Evolutionary conservation across 2,113 vertebrate genomes (phyloP).

Genomic region (Crotalus helleri): DNA sequence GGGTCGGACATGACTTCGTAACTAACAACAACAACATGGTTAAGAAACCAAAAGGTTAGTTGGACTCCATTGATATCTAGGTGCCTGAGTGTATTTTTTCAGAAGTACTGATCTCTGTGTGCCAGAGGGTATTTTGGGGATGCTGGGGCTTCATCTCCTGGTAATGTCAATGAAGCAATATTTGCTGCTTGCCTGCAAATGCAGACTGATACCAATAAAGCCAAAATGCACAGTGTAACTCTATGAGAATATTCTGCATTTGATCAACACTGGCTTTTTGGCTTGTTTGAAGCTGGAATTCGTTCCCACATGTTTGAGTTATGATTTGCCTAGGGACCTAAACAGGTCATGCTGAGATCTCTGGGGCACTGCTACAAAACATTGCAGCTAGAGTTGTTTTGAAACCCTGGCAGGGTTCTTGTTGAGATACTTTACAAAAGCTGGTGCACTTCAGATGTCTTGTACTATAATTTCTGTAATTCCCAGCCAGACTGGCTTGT

Average conservation of each 20-base stretch:
- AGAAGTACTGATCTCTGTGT: not conserved
- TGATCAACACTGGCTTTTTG: not conserved
- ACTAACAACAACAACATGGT: not conserved
- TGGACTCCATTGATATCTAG: not conserved
- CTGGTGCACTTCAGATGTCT: not conserved
- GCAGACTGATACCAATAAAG: not conserved
- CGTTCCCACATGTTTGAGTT: not conserved
- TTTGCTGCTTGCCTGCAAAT: not conserved
- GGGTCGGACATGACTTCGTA: no score
- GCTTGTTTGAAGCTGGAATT: not conserved
- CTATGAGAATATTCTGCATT: not conserved
- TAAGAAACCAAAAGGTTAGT: not conserved
- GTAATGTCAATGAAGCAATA: not conserved
- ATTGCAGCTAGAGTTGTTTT: no score
- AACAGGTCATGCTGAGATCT: not conserved
- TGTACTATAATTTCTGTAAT: not conserved
- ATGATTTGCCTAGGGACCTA: not conserved
- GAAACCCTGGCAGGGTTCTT: not conserved
- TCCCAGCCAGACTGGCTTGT: not conserved
- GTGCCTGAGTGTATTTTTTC: not conserved
- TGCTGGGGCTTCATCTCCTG: not conserved
- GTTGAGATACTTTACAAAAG: not conserved
- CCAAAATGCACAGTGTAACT: not conserved
- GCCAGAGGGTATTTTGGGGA: not conserved
- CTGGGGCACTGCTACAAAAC: not conserved